Evolutionary conservation across 1,140 invertebrate species (phyloP), one percentile per base, ranked within the genome.

Genomic region (Myzus persicae): DNA sequence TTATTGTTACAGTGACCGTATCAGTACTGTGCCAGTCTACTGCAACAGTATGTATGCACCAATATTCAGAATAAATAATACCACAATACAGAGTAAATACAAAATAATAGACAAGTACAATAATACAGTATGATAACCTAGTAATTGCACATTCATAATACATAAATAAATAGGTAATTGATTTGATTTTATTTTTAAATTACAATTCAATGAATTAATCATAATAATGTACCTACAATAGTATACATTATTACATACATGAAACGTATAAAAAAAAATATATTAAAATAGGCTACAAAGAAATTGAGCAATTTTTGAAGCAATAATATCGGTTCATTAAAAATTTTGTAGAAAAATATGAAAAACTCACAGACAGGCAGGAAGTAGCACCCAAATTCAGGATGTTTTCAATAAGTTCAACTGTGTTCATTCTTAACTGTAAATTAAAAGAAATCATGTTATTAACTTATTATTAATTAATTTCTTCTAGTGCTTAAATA

Each of bases 341-440:
- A 90, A 90, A 40, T 90, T 54, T 26, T 90, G 51, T 90, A 67
- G 54, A 90, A 90, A 93, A 93, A 54, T 93, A 93, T 85, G 91
- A 82, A 93, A 93, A 93, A 93, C 91, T 93, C 91, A 93, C 91
- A 93, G 91, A 93, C 91, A 93, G 91, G 81, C 81, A 93, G 91
- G 91, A 93, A 93, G 91, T 93, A 67, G 7, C 91, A 93, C n/a
- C 91, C 91, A 85, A 85, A 93, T 85, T 85, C 26, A 31, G 91
- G 91, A 93, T 54, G 91, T 93, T 81, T 93, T 93, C 20, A 38
- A 84, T 84, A n/a, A 93, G 46, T 81, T 82, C 46, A 93, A 54
- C 31, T 9, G 81, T 38, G 46, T 51, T 93, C 76, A 31, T 93
- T 85, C 51, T 82, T 84, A 85, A 93, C 91, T 93, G 91, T 54